These are phyloP conservation scores for Euplexia lucipara DNA, from an alignment of 2,888 invertebrate genomes.

Conservation along the genomic window DNA sequence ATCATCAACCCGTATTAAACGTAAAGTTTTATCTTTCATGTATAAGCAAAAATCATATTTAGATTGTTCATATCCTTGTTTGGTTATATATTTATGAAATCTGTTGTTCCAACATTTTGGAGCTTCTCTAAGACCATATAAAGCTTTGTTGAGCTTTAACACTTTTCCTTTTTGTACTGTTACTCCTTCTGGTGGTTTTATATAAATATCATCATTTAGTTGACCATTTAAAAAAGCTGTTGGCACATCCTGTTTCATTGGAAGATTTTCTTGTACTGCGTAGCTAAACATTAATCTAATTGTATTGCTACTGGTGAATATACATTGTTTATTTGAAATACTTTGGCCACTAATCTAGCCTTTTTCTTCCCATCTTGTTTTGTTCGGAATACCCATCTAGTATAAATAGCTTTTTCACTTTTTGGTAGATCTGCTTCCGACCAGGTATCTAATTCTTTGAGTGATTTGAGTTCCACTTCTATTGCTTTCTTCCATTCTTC, in stretches of 20 bases:
- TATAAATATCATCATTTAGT: conserved; percentile 6
- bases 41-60: conserved; percentile 2
- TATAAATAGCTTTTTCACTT: conserved; percentile 4
- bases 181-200: conserved; percentile 4
- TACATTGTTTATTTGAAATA: conserved; percentile 26
- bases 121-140: conserved; percentile 1
- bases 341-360: conserved; percentile 37
- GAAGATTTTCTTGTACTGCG: too few relatives aligned
- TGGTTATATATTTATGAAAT: too few relatives aligned
- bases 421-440: conserved; percentile 2
- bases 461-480: conserved; percentile 2
- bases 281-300: neutral
- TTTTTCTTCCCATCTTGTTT: conserved; percentile 27
- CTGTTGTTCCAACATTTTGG: too few relatives aligned
- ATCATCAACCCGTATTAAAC: too few relatives aligned
- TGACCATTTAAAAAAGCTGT: conserved; percentile 10
- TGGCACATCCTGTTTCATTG: too few relatives aligned
- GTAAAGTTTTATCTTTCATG: too few relatives aligned
- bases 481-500: conserved; percentile 6
- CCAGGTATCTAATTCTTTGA: neutral
- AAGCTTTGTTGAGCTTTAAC: conserved; percentile 1
- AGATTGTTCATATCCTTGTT: neutral
- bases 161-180: conserved; percentile 13
- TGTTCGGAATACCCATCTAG: conserved; percentile 14
- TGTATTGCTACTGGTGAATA: conserved; percentile 35